Evolutionary conservation across 37 sponge, comb jelly and placozoan genomes (phyloP), one percentile per base, ranked within the genome.

Genomic region (Beroe ovata): DNA sequence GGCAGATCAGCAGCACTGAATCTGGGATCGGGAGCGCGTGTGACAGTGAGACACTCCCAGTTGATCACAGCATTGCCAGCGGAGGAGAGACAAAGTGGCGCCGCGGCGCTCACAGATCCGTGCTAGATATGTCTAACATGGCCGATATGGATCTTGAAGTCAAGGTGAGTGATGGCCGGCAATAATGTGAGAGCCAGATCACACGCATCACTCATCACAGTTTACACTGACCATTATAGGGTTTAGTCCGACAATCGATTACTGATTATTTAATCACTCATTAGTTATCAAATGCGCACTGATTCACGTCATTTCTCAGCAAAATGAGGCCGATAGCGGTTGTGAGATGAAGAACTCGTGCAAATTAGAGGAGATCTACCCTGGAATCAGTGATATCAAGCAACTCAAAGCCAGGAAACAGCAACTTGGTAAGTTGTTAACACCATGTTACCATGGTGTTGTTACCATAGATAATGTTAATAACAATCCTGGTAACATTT

Each of bases 361-460:
- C 8, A 30, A 26, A 19, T 37, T 66, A 3, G 69, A 66, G 2
- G 69, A 66, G 0, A 66, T 66, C 16, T 66, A 66, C 30, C 69
- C 69, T 25, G 69, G 69, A 8, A 34, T 66, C 25, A 29, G 32
- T 66, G 69, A 66, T 32, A 18, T 30, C 32, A 32, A 66, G 34
- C 69, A 34, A 3, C 30, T 66, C 11, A 14, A 26, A 14, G 69
- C 69, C 8, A 66, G 35, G 36, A 66, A 66, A 32, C 33, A 66
- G 36, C 11, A 66, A 11, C 35, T 66, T 3, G 69, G 69, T 66
- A 66, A 32, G 69, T 66, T n/a, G n/a, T n/a, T n/a, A n/a, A n/a
- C n/a, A n/a, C n/a, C n/a, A n/a, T n/a, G n/a, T n/a, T n/a, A n/a
- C n/a, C n/a, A n/a, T n/a, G n/a, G n/a, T n/a, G n/a, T n/a, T n/a